Evolutionary conservation across 2,113 vertebrate species (phyloP).

Genomic region (Poeciliopsis prolifica): DNA sequence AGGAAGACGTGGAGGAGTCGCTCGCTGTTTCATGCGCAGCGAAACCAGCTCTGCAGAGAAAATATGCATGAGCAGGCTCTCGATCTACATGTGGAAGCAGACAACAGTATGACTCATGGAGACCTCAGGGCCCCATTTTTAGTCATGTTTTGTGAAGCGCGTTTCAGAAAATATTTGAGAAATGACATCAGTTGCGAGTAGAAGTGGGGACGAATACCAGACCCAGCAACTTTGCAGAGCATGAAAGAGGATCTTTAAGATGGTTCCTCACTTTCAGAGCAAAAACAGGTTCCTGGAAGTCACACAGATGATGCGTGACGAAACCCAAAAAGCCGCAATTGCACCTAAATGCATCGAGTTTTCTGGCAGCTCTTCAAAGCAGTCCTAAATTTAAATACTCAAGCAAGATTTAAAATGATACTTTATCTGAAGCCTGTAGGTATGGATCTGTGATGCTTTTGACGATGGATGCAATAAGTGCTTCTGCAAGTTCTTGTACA

Average conservation of each 20-base stretch:
- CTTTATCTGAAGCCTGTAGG: background rate
- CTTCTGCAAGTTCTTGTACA: too few species aligned
- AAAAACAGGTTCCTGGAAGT: background rate
- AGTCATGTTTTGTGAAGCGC: background rate
- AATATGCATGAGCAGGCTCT: constrained; percentile 7
- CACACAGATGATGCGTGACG: background rate
- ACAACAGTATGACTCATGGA: constrained; percentile 19
- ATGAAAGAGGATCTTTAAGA: background rate
- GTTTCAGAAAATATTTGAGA: background rate
- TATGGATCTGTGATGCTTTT: too few species aligned
- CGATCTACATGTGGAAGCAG: background rate
- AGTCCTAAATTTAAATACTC: background rate
- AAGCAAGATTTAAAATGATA: too few species aligned
- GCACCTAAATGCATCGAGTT: background rate
- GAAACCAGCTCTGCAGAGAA: constrained; percentile 27
- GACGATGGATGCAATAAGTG: too few species aligned
- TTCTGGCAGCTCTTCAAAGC: background rate
- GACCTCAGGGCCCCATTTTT: background rate
- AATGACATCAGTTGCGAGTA: background rate
- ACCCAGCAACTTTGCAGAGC: background rate
- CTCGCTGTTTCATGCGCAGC: background rate
- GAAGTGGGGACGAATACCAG: background rate
- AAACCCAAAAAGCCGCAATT: background rate
- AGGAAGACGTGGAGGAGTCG: background rate
- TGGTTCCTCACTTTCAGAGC: background rate